A percentile compares a stretch with the other conserved stretches of the same genome.
Conservation (phyloP, 1,140 invertebrate species). For the Achatina immaculata region DNA sequence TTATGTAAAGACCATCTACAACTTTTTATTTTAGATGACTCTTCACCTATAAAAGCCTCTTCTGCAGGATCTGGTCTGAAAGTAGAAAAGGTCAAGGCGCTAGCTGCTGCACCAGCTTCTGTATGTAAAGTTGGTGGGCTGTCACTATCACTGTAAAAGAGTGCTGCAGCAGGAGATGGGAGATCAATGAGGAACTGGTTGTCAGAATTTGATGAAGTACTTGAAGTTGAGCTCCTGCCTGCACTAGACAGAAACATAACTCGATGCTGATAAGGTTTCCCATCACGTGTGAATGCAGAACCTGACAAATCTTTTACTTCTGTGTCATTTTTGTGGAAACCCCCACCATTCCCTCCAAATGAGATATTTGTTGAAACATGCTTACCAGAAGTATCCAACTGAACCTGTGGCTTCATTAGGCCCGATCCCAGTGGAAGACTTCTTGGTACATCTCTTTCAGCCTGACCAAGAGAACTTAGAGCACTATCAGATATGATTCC, state of each 20-base stretch:
- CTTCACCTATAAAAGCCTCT: slow-evolving; percentile 7
- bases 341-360: background rate
- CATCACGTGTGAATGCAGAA: background rate
- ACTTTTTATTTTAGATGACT: background rate
- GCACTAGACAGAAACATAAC: slow-evolving; percentile 1
- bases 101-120: background rate
- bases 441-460: slow-evolving; percentile 9
- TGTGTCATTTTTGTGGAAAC: background rate
- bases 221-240: background rate
- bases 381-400: slow-evolving; percentile 2
- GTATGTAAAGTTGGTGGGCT: slow-evolving; percentile 40
- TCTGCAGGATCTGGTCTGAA: slow-evolving; percentile 46
- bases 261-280: background rate
- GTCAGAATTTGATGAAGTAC: slow-evolving; percentile 10
- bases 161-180: slow-evolving; percentile 55
- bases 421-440: background rate
- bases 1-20: slow-evolving; percentile 29
- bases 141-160: slow-evolving; percentile 49
- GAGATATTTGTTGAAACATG: background rate
- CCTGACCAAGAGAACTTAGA: background rate
- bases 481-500: background rate
- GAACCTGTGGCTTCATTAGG: background rate
- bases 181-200: slow-evolving; percentile 50
- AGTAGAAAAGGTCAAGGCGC: slow-evolving; percentile 45
- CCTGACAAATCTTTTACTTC: background rate